A percentile compares a stretch with the other conserved stretches of the same genome.
These are phyloP conservation scores for Acleris laterana DNA, from an alignment of 2,888 invertebrate genomes.

Conservation along the genomic window DNA sequence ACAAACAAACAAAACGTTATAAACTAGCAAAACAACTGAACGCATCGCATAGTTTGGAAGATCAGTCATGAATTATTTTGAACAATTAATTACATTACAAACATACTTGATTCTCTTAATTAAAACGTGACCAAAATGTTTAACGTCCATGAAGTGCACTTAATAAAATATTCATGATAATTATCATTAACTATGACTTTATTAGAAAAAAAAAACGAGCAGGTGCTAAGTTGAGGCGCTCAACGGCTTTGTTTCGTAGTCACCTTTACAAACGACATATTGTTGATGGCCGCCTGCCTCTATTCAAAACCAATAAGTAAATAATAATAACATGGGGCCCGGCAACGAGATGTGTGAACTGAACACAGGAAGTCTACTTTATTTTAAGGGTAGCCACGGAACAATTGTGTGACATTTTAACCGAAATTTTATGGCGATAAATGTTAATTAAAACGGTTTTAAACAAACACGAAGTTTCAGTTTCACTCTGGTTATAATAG, in stretches of 20 bases:
- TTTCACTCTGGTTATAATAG: conserved; percentile 21
- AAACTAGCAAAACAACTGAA: conserved; percentile 67
- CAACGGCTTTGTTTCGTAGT: conserved; percentile 81
- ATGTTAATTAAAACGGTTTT: conserved; percentile 1
- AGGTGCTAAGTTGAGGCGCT: conserved; percentile 74
- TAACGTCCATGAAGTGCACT: conserved; percentile 3
- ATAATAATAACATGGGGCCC: conserved; percentile 77
- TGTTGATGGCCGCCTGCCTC: conserved; percentile 77
- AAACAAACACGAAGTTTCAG: conserved; percentile 3
- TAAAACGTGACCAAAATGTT: conserved; percentile 13
- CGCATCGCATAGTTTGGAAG: conserved; percentile 61
- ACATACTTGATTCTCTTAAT: conserved; percentile 17
- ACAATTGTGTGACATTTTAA: conserved; percentile 34
- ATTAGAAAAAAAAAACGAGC: conserved; percentile 58
- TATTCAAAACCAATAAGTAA: conserved; percentile 79
- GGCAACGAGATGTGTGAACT: conserved; percentile 73
- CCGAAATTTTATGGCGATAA: conserved; percentile 21
- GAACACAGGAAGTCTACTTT: conserved; percentile 75
- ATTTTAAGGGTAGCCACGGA: conserved; percentile 57
- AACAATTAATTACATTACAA: conserved; percentile 22
- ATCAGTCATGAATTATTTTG: conserved; percentile 34
- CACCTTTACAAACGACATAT: conserved; percentile 80
- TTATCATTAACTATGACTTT: conserved; percentile 21
- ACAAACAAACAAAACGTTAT: conserved; percentile 81
- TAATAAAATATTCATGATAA: conserved; percentile 33